Conservation (phyloP, 2,797 vertebrate species). For the Decapterus maruadsi region DNA sequence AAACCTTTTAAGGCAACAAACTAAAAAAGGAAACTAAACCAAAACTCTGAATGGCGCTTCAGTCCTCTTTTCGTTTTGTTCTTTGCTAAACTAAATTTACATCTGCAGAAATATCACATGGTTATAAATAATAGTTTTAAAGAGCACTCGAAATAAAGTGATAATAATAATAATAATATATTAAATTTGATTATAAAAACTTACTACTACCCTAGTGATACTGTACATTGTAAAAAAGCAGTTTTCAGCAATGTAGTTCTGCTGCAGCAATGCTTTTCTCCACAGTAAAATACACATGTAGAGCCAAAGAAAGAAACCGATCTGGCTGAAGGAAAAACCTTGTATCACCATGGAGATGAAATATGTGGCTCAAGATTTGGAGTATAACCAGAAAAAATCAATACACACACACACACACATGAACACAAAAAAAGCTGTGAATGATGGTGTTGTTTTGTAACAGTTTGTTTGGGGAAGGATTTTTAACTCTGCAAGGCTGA, state of each 20-base stretch:
- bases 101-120: conserved; percentile 82
- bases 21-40: conserved; percentile 14
- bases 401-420: too few relatives aligned
- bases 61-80: conserved; percentile 50
- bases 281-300: conserved; percentile 46
- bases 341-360: neutral
- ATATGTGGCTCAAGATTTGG: conserved; percentile 8
- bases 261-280: conserved; percentile 68
- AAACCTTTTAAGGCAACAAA: conserved; percentile 57
- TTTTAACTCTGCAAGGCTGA: too few relatives aligned
- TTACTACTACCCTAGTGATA: conserved; percentile 79
- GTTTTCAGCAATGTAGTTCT: conserved; percentile 62
- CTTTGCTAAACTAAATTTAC: conserved; percentile 83
- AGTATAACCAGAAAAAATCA: too few relatives aligned
- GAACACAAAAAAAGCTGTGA: neutral
- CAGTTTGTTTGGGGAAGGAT: neutral
- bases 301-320: conserved; percentile 4
- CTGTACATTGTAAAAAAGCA: conserved; percentile 90
- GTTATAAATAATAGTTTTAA: conserved; percentile 90
- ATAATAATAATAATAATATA: conserved; percentile 85
- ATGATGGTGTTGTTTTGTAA: neutral
- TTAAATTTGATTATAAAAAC: conserved; percentile 95
- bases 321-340: conserved; percentile 6
- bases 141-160: conserved; percentile 85
- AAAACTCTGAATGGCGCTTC: conserved; percentile 29